A percentile compares a stretch with the other conserved stretches of the same genome.
Evolutionary conservation across 2,797 vertebrate species (phyloP).

Genomic region (Epinephelus coioides): DNA sequence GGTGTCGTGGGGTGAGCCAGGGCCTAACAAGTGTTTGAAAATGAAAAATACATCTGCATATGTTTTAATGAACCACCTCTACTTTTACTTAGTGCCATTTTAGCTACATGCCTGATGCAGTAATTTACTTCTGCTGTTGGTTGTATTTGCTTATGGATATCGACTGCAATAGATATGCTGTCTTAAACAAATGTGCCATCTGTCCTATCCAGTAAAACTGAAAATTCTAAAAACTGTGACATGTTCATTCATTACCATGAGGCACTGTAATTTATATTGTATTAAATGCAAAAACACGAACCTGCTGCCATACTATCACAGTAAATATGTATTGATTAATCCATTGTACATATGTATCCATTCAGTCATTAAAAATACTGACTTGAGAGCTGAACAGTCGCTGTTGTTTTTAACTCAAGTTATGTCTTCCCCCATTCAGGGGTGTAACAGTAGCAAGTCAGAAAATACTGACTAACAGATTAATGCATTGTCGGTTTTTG

Average conservation of each 20-base stretch:
- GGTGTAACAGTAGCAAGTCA: too few species aligned
- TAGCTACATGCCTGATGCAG: not conserved
- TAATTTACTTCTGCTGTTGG: not conserved
- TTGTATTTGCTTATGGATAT: not conserved
- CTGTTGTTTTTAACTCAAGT: too few species aligned
- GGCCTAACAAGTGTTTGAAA: slow-evolving; percentile 44
- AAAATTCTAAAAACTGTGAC: not conserved
- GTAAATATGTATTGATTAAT: not conserved
- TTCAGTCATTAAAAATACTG: not conserved
- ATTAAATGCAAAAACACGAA: not conserved
- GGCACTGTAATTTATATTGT: not conserved
- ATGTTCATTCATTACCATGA: too few species aligned
- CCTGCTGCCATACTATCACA: not conserved
- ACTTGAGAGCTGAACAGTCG: too few species aligned
- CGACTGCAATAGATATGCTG: not conserved
- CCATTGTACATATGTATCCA: not conserved
- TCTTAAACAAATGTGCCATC: not conserved
- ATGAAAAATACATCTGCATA: slow-evolving; percentile 18
- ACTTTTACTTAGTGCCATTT: slow-evolving; percentile 6
- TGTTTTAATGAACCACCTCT: slow-evolving; percentile 15
- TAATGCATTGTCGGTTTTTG: not conserved
- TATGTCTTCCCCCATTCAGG: too few species aligned
- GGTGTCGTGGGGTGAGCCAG: slow-evolving; percentile 24
- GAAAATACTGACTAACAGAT: too few species aligned
- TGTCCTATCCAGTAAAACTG: not conserved